Percentiles rank a stretch among this genome's conserved stretches.
Evolutionary conservation across 2,797 vertebrate genomes (phyloP).

Genomic region (Rhynchotus rufescens): DNA sequence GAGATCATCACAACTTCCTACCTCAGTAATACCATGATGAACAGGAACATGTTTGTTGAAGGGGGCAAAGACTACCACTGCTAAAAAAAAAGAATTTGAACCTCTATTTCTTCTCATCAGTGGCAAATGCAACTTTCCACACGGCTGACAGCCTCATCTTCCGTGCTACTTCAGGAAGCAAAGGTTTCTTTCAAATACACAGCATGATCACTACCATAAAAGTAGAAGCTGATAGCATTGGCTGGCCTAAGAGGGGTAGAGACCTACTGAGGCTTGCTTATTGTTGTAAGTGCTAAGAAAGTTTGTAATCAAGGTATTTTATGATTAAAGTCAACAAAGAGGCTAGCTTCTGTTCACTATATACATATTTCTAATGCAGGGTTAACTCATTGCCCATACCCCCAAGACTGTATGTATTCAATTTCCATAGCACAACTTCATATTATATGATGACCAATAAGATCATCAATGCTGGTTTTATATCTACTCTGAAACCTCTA

Average conservation of each 20-base stretch:
- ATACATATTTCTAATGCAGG: constrained; percentile 21
- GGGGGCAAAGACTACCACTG: neutral
- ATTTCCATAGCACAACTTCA: constrained; percentile 31
- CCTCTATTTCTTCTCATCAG: neutral
- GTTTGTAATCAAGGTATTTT: neutral
- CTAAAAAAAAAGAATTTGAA: neutral
- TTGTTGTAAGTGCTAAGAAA: neutral
- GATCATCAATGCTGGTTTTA: neutral
- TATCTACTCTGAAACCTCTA: constrained; percentile 33
- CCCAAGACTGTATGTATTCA: neutral
- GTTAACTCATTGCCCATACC: neutral
- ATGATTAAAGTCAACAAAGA: constrained; percentile 7
- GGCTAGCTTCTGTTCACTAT: neutral
- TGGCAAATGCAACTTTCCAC: neutral
- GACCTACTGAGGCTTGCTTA: constrained; percentile 17
- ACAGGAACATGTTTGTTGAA: neutral
- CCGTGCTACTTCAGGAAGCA: neutral
- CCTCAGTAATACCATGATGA: neutral
- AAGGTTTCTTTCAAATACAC: constrained; percentile 2
- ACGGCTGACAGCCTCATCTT: neutral
- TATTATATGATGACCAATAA: neutral
- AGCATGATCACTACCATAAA: neutral
- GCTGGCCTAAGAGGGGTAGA: neutral
- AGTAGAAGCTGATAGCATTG: constrained; percentile 13
- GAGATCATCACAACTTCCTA: neutral